Percentiles rank a stretch among this genome's conserved stretches.
phyloP scores from a whole-genome alignment of 1,140 invertebrate species.

The Pemphigus obesinymphae region DNA sequence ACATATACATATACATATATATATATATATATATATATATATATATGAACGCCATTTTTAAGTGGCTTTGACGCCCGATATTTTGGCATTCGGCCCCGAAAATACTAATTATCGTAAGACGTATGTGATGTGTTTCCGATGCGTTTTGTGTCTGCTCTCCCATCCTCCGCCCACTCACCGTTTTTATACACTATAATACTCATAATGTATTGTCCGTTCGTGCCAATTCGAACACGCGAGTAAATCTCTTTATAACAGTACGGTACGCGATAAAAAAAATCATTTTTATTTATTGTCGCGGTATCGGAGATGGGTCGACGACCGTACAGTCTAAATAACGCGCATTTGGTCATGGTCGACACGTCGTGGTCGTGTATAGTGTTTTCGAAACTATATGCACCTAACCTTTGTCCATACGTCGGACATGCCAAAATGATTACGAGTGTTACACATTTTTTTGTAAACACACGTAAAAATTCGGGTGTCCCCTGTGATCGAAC shows the following conservation, averaged over 20 bases:
- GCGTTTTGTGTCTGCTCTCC: background rate
- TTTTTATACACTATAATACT: background rate
- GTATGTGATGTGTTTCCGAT: slow-evolving; percentile 4
- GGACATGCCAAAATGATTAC: too few relatives aligned
- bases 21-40: background rate
- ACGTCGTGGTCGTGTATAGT: too few relatives aligned
- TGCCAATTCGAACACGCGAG: background rate
- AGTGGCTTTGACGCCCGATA: slow-evolving; percentile 21
- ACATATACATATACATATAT: background rate
- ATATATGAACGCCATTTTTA: background rate
- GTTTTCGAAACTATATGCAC: too few relatives aligned
- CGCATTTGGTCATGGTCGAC: too few relatives aligned
- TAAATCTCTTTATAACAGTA: background rate
- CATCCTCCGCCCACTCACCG: background rate
- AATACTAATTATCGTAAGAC: slow-evolving; percentile 28
- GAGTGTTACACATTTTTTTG: too few relatives aligned
- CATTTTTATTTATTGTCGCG: too few relatives aligned
- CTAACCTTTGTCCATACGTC: too few relatives aligned
- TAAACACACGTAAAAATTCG: too few relatives aligned
- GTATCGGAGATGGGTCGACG: too few relatives aligned
- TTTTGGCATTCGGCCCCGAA: slow-evolving; percentile 17
- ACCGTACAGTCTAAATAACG: too few relatives aligned
- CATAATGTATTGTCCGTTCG: background rate
- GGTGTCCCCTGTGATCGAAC: too few relatives aligned
- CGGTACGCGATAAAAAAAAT: too few relatives aligned